phyloP scores from a whole-genome alignment of 2,113 vertebrate genomes.

The Atlantisia rogersi region DNA sequence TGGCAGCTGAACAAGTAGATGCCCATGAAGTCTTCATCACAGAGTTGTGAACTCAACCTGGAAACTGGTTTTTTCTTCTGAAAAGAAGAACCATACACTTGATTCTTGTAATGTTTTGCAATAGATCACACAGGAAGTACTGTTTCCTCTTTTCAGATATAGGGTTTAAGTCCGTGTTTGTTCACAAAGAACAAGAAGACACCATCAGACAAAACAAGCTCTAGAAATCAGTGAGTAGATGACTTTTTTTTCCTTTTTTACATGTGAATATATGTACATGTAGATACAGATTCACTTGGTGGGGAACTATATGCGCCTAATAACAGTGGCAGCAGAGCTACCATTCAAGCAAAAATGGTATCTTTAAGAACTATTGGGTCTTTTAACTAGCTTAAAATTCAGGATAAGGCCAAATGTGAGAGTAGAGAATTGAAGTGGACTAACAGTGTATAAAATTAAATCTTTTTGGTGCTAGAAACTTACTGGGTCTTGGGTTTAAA shows the following conservation, averaged over 20 bases:
- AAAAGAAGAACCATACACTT: constrained; percentile 1
- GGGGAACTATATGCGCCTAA: background rate
- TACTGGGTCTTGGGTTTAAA: background rate
- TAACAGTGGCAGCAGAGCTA: background rate
- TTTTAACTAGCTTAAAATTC: background rate
- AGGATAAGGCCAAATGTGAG: background rate
- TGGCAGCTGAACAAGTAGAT: background rate
- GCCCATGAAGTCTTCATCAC: background rate
- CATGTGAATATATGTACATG: background rate
- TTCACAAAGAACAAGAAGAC: background rate
- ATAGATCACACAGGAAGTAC: constrained; percentile 50
- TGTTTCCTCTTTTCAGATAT: constrained; percentile 54
- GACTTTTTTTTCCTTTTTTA: background rate
- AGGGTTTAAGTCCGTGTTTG: background rate
- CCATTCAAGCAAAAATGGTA: background rate
- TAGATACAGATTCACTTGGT: background rate
- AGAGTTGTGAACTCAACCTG: background rate
- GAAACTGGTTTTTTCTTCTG: background rate
- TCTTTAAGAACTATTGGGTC: background rate
- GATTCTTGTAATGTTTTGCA: constrained; percentile 33
- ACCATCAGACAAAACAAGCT: background rate
- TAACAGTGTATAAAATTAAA: background rate
- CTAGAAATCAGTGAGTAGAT: constrained; percentile 50
- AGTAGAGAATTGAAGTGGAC: background rate
- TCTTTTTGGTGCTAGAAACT: background rate